Evolutionary conservation across 2,113 vertebrate species (phyloP), one percentile per base, ranked within the genome.

Genomic region (Tauraco erythrolophus): DNA sequence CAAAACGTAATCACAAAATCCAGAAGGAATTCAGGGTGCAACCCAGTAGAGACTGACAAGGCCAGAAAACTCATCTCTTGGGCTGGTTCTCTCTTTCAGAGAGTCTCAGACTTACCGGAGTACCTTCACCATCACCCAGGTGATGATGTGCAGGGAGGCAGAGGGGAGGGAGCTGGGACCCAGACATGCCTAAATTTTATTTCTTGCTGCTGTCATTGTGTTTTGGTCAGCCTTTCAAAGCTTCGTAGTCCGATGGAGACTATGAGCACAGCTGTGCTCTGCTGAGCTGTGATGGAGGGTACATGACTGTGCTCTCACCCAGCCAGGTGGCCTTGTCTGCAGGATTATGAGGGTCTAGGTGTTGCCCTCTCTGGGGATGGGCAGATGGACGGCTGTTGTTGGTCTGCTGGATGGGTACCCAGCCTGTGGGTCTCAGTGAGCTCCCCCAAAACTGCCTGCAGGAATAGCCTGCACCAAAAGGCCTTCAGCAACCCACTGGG

Each of bases 121-220:
- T 8, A 46, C 30, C 21, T 83, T 80, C 28, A 53, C 24, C 66
- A 62, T 13, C 58, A 11, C 51, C 68, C 39, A 64, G 46, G 19
- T 69, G 61, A 60, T 0, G 0, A 68, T 2, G 2, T 1, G 2
- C 2, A 1, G 35, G 15, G 48, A 88, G 65, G 30, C 25, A 83
- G 39, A 90, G 8, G 14, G 33, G 76, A 60, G 21, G 24, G n/a
- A 89, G 33, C 23, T 64, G 33, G 22, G 39, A 76, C 19, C 12
- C 50, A 84, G 41, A 68, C 22, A 12, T 16, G 17, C 19, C 19
- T 86, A 19, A 11, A 19, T 56, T 58, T 75, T 66, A 48, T 28
- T 90, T 86, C 23, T 43, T 88, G 19, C 35, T 72, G 83, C 66
- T 80, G 33, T 77, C 53, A 53, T 6, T 61, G 50, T 27, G 51